phyloP scores from a whole-genome alignment of 2,888 invertebrate genomes.

The Ormyrus nitidulus region DNA sequence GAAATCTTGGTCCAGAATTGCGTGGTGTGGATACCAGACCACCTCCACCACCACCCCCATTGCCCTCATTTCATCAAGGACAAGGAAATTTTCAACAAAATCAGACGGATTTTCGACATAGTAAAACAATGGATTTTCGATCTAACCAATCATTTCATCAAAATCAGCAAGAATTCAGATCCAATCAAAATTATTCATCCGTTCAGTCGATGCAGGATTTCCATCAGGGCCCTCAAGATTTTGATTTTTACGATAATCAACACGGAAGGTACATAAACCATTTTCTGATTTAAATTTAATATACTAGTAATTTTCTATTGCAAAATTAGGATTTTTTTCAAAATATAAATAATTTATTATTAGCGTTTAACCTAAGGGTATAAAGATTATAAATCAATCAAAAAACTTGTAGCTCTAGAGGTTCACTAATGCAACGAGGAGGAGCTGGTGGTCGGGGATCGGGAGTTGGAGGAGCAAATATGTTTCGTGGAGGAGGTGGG shows the following conservation, averaged over 20 bases:
- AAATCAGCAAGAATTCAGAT: constrained; percentile 65
- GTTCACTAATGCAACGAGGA: constrained; percentile 42
- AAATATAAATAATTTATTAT: no score
- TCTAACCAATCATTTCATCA: constrained; percentile 64
- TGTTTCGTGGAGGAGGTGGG: constrained; percentile 63
- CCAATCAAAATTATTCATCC: constrained; percentile 59
- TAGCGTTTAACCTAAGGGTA: no score
- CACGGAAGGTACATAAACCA: constrained; percentile 53
- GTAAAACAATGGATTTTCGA: constrained; percentile 61
- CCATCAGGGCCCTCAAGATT: constrained; percentile 64
- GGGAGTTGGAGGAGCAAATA: constrained; percentile 59
- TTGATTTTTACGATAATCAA: constrained; percentile 66
- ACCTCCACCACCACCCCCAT: constrained; percentile 65
- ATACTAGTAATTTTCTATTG: no score
- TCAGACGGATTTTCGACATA: constrained; percentile 56
- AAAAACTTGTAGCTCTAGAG: constrained; percentile 63
- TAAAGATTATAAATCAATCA: background rate
- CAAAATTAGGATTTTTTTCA: no score
- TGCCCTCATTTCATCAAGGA: constrained; percentile 64
- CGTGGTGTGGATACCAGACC: constrained; percentile 55
- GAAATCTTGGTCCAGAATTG: constrained; percentile 53
- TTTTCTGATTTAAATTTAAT: no score
- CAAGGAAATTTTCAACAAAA: constrained; percentile 59
- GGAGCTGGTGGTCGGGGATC: constrained; percentile 3
- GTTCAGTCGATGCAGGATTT: constrained; percentile 61